Percentiles rank a stretch among this genome's conserved stretches.
Conservation (phyloP, 2,888 invertebrate genomes). For the Eumerus sabulonum region DNA sequence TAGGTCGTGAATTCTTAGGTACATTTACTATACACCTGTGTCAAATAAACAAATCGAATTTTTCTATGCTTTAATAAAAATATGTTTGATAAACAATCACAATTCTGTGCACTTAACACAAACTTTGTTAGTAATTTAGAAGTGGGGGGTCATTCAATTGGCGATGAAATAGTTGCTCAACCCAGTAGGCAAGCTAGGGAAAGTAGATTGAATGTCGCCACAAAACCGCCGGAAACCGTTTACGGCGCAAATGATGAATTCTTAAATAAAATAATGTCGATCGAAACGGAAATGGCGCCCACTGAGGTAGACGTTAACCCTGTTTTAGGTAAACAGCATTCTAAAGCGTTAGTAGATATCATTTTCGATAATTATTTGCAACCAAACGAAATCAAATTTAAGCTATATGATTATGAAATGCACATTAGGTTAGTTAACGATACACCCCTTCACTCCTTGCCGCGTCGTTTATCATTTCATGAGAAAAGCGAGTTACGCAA, state of each 20-base stretch:
- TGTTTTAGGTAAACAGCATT: constrained; percentile 10
- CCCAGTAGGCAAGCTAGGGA: not conserved
- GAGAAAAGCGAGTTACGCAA: constrained; percentile 28
- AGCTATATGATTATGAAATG: constrained; percentile 39
- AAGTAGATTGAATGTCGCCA: too few species aligned
- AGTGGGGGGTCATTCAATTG: constrained; percentile 17
- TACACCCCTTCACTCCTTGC: constrained; percentile 28
- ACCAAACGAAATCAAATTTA: not conserved
- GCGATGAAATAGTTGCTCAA: not conserved
- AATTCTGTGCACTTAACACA: constrained; percentile 25
- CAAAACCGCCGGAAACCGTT: too few species aligned
- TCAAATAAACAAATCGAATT: not conserved
- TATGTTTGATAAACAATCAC: constrained; percentile 1
- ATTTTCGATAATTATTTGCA: constrained; percentile 17
- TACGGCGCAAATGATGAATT: too few species aligned
- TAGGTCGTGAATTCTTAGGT: constrained; percentile 15
- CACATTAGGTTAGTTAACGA: constrained; percentile 29
- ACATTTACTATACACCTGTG: constrained; percentile 8
- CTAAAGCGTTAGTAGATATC: not conserved
- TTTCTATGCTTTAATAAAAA: not conserved
- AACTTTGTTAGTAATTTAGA: constrained; percentile 12
- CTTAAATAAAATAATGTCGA: not conserved
- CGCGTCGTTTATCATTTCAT: constrained; percentile 33
- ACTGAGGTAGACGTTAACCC: too few species aligned
- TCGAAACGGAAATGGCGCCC: too few species aligned